Base-by-base conservation (phyloP, 2,797 vertebrate species). In the Epinephelus malabaricus region DNA sequence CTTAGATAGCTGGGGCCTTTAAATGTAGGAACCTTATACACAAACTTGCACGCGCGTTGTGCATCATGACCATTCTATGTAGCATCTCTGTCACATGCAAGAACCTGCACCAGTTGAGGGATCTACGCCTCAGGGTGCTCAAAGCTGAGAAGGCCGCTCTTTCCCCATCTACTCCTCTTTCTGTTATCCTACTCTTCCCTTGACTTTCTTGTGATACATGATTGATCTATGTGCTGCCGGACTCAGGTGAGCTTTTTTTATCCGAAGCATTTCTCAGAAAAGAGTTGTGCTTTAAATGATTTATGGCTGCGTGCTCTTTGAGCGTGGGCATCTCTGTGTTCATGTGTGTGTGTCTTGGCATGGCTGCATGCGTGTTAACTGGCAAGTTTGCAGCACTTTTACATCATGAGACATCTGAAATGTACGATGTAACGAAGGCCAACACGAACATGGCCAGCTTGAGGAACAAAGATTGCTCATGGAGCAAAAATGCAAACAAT, bases 191-290 rank as follows among this genome's bases (percentile, higher is more conserved):
- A 81, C 87, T 90, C 86, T 90, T 87, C 68, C 77, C 73, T 75
- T 17, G 83, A 86, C 89, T 91, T 92, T 91, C 78, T 84, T 86
- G 70, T 92, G 90, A 91, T 91, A 88, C 86, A 84, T 92, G 90
- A 94, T 93, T 94, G 94, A 95, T 94, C 91, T 91, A 10, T 82
- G 83, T 82, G 88, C 87, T 75, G 89, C 85, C 50, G 84, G 89
- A 92, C 92, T 93, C 90, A 92, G 92, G 91, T 92, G 91, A 81
- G 88, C 92, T 90, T 85, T 91, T 90, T 92, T 89, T 86, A 89
- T 89, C 81, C 45, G 27, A 89, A 86, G 87, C 79, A 82, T 87
- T 93, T 91, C 87, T 92, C 86, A 84, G 73, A 86, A 73, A 91
- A 86, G 87, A 85, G 91, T 87, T 79, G 77, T 60, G 86, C 79